Conservation (phyloP, 2,113 vertebrate species). For the Opisthocomus hoazin region DNA sequence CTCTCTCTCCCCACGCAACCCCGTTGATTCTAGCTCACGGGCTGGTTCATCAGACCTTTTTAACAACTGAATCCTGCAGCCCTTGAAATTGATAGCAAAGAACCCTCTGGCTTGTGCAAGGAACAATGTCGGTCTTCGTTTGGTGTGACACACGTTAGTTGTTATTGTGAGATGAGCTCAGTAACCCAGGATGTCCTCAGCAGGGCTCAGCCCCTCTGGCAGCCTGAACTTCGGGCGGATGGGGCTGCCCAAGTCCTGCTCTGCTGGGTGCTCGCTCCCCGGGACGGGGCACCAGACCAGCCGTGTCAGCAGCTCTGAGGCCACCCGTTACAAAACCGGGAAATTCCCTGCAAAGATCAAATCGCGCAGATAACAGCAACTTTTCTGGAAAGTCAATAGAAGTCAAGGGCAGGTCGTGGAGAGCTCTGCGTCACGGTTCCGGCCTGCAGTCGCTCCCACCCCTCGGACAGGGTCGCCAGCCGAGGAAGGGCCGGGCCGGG, state of each 20-base stretch:
- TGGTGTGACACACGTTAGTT: neutral
- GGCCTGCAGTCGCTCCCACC: no score
- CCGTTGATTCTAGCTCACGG: neutral
- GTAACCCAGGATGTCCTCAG: neutral
- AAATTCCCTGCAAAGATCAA: neutral
- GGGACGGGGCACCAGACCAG: neutral
- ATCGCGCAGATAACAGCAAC: neutral
- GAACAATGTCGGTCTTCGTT: neutral
- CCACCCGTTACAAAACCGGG: neutral
- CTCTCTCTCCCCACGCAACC: neutral
- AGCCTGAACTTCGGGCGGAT: neutral
- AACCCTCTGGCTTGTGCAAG: neutral
- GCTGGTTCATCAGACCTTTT: neutral
- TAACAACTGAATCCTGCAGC: neutral
- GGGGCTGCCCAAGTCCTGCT: no score
- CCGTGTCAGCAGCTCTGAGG: neutral
- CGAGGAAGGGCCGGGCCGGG: neutral
- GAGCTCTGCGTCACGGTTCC: neutral
- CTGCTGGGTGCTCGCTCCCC: neutral
- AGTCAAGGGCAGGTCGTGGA: neutral
- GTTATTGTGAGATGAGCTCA: neutral
- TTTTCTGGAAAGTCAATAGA: neutral
- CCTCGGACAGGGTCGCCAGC: fast-evolving
- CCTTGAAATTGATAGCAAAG: neutral
- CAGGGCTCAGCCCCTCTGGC: neutral